Conservation (phyloP, 2,888 invertebrate species). For the Microctonus hyperodae region DNA sequence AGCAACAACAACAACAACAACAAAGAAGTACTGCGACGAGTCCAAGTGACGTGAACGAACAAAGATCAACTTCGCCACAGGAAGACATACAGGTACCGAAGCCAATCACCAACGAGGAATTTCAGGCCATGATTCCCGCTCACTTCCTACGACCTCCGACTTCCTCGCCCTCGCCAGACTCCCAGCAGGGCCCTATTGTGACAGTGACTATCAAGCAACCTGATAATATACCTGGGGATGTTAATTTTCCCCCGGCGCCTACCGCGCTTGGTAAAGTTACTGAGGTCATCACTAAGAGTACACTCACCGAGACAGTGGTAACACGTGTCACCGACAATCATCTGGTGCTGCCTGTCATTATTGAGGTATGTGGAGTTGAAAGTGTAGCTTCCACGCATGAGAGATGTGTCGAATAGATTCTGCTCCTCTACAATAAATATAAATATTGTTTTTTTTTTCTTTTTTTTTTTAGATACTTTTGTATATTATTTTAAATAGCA, state of each 20-base stretch:
- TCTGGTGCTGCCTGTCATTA: constrained; percentile 83
- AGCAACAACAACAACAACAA: constrained; percentile 27
- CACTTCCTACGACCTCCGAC: constrained; percentile 75
- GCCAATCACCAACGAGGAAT: constrained; percentile 92
- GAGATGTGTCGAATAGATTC: constrained; percentile 25
- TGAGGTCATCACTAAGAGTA: constrained; percentile 95
- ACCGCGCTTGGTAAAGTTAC: constrained; percentile 86
- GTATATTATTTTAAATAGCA: constrained; percentile 6
- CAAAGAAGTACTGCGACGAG: constrained; percentile 38
- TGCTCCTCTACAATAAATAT: not conserved
- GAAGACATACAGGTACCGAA: constrained; percentile 74
- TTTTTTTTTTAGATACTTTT: not conserved
- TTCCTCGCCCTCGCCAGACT: constrained; percentile 60
- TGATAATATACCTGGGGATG: constrained; percentile 70
- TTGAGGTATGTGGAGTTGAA: constrained; percentile 75
- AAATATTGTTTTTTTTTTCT: not conserved
- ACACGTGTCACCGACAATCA: constrained; percentile 93
- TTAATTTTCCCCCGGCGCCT: constrained; percentile 83
- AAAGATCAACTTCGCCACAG: constrained; percentile 63
- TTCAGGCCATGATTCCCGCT: constrained; percentile 93
- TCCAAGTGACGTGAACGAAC: constrained; percentile 54
- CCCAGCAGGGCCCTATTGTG: constrained; percentile 68
- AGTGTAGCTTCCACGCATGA: constrained; percentile 10
- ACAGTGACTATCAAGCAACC: constrained; percentile 86
- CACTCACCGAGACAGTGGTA: constrained; percentile 94